Evolutionary conservation across 2,888 invertebrate species (phyloP).

Genomic region (Tupiocoris notatus): DNA sequence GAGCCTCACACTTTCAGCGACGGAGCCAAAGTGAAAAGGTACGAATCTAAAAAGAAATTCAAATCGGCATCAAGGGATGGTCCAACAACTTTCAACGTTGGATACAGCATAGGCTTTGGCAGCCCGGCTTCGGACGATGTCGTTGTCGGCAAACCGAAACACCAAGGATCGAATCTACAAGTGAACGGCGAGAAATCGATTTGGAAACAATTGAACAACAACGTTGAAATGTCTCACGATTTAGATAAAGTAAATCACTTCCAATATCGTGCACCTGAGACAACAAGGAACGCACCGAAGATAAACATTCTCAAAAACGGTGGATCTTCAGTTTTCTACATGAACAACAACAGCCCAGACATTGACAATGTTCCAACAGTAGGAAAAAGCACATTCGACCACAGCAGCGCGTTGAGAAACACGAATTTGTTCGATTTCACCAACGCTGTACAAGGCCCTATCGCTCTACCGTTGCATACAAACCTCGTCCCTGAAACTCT

Average conservation of each 20-base stretch:
- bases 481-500: constrained; percentile 18
- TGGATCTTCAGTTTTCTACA: constrained; percentile 42
- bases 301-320: constrained; percentile 44
- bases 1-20: constrained; percentile 46
- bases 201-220: constrained; percentile 52
- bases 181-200: constrained; percentile 48
- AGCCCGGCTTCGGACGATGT: constrained; percentile 35
- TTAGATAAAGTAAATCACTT: constrained; percentile 36
- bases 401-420: constrained; percentile 55
- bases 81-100: constrained; percentile 52
- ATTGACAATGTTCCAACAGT: constrained; percentile 47
- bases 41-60: constrained; percentile 42
- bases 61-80: constrained; percentile 32
- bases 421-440: constrained; percentile 57
- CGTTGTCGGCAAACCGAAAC: constrained; percentile 44
- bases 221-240: constrained; percentile 52
- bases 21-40: constrained; percentile 22
- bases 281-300: neutral
- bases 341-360: constrained; percentile 43
- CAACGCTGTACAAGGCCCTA: constrained; percentile 52
- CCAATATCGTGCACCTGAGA: constrained; percentile 25
- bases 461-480: constrained; percentile 17
- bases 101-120: constrained; percentile 53
- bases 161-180: constrained; percentile 41
- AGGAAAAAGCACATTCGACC: constrained; percentile 54